Base-by-base conservation (phyloP, 2,888 invertebrate species). In the Zygaena filipendulae region DNA sequence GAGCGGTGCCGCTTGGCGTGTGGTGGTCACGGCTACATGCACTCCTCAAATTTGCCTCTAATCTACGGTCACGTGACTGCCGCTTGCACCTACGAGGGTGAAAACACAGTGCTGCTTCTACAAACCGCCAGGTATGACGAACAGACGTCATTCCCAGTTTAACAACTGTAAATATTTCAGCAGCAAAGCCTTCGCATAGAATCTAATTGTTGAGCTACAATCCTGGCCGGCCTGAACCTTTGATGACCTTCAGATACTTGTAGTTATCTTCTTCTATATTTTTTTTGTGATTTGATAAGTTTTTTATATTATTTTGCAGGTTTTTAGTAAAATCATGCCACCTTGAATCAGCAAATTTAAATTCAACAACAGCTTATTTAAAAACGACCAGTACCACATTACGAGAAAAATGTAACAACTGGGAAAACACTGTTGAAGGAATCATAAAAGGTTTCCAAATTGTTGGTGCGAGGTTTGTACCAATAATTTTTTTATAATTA, bases 1-100 rank as follows among this genome's bases (percentile, higher is more conserved):
- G 96, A 96, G 62, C 84, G 83, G 13, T 88, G 93, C 40, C 86
- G 97, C 4, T 74, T 92, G 41, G 84, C 96, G 1, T 97, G 97
- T 59, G 97, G 97, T 2, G 97, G 97, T 0, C 97, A 97, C 59
- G 97, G 97, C 8, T 97, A 91, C 69, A 90, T 93, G 89, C 83
- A 86, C 27, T 84, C 89, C 16, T 91, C 95, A 5, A 94, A 91
- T 59, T 81, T 97, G 22, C 95, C 96, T 1, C 83, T 86, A 13
- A 88, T 89, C 1, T 96, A 94, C 49, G 89, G 90, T 2, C 75
- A 88, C 44, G 85, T 88, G 4, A 90, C 92, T 0, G 95, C 96
- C 1, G 89, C 92, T 21, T 92, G 92, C 53, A 97, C 95, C 0
- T 97, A 97, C 51, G 97, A 97, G 69, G 97, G 97, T 1, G 97